Evolutionary conservation across 1,140 invertebrate genomes (phyloP).

Genomic region (Phenacoccus solenopsis): DNA sequence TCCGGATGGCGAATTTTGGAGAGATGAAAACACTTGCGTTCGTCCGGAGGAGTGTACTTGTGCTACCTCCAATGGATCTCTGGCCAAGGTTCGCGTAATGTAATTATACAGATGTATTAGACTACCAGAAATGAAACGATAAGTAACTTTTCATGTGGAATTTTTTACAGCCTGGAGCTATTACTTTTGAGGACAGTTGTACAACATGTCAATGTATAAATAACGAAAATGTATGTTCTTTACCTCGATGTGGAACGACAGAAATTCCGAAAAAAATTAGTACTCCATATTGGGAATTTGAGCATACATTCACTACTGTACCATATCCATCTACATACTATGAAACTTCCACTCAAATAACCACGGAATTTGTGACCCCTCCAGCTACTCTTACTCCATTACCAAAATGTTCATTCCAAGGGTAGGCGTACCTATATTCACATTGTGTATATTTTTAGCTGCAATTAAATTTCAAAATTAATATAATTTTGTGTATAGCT

Average conservation of each 20-base stretch:
- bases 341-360: constrained; percentile 22
- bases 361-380: constrained; percentile 8
- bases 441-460: too few relatives aligned
- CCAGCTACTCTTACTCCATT: background rate
- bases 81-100: constrained; percentile 41
- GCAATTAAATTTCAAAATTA: too few relatives aligned
- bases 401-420: background rate
- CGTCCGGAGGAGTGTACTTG: constrained; percentile 54
- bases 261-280: constrained; percentile 1
- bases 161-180: constrained; percentile 41
- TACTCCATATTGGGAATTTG: background rate
- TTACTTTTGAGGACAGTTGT: constrained; percentile 43
- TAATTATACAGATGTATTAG: background rate
- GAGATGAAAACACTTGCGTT: constrained; percentile 55
- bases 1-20: constrained; percentile 40
- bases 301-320: constrained; percentile 1
- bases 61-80: constrained; percentile 41
- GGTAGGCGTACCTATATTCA: too few relatives aligned
- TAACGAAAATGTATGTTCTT: constrained; percentile 54
- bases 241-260: constrained; percentile 34
- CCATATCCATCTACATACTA: background rate
- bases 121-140: constrained; percentile 19
- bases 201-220: constrained; percentile 60
- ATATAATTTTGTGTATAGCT: too few relatives aligned
- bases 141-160: constrained; percentile 22